These are phyloP conservation scores for Pseudomyrmex flavicornis DNA, from an alignment of 1,140 invertebrate species.

Conservation along the genomic window DNA sequence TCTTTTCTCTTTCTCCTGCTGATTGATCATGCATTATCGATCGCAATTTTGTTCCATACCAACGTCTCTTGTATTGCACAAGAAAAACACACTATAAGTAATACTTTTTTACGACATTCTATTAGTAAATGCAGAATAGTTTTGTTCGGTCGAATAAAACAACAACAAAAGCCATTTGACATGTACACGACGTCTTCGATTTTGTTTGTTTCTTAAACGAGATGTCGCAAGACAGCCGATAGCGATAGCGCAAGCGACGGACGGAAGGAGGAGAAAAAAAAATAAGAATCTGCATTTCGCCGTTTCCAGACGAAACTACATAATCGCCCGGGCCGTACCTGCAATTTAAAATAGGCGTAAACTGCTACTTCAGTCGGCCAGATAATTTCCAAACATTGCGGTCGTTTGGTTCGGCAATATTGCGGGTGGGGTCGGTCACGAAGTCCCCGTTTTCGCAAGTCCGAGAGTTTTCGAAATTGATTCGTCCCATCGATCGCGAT, in stretches of 20 bases:
- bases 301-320: constrained; percentile 66
- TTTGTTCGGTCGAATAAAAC: background rate
- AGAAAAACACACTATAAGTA: no score
- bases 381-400: constrained; percentile 76
- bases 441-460: constrained; percentile 70
- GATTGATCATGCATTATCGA: background rate
- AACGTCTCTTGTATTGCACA: no score
- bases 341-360: constrained; percentile 78
- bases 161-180: background rate
- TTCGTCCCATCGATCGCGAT: constrained; percentile 66
- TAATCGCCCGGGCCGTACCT: constrained; percentile 73
- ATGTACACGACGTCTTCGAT: background rate
- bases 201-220: constrained; percentile 15
- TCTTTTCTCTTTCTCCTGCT: background rate
- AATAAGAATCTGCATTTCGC: constrained; percentile 72
- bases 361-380: constrained; percentile 69
- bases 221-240: constrained; percentile 52
- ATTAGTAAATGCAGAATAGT: background rate
- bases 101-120: no score
- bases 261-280: constrained; percentile 37
- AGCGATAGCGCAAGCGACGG: constrained; percentile 16
- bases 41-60: no score
- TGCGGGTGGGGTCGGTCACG: constrained; percentile 77
- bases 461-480: constrained; percentile 66
- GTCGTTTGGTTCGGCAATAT: constrained; percentile 78